A percentile compares a stretch with the other conserved stretches of the same genome.
Evolutionary conservation across 2,113 vertebrate genomes (phyloP).

Genomic region (Lucifuga dentata): DNA sequence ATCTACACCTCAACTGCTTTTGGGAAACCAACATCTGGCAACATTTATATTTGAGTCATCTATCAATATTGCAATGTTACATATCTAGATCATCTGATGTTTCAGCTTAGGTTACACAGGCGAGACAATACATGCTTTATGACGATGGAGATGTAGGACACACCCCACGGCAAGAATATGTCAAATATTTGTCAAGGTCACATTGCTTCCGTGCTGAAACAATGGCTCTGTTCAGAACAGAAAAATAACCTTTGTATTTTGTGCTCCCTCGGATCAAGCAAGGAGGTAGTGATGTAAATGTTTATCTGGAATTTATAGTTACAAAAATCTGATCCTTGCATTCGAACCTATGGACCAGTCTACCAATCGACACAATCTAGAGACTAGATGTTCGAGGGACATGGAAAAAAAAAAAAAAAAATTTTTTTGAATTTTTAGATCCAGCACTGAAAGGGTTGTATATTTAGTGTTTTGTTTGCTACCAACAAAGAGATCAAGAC

Average conservation of each 20-base stretch:
- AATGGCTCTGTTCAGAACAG: slow-evolving; percentile 26
- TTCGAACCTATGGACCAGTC: no score
- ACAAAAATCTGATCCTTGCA: background rate
- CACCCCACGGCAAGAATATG: background rate
- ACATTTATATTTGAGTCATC: slow-evolving; percentile 46
- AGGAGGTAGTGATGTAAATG: slow-evolving; percentile 49
- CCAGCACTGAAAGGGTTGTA: no score
- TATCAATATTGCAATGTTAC: slow-evolving; percentile 32
- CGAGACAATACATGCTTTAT: slow-evolving; percentile 35
- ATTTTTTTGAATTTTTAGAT: no score
- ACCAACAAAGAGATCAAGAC: no score
- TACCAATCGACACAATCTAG: no score
- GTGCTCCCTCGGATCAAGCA: slow-evolving; percentile 45
- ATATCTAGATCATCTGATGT: slow-evolving; percentile 44
- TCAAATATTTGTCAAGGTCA: slow-evolving; percentile 28
- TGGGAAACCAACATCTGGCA: slow-evolving; percentile 6
- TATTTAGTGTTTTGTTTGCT: no score
- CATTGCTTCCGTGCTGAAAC: slow-evolving; percentile 42
- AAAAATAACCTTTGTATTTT: slow-evolving; percentile 12
- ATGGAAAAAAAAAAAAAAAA: no score
- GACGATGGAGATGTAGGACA: slow-evolving; percentile 27
- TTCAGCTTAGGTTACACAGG: slow-evolving; percentile 22
- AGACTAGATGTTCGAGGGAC: no score
- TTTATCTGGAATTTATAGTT: slow-evolving; percentile 17
- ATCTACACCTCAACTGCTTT: slow-evolving; percentile 13